These are phyloP conservation scores for Pachycephala philippinensis DNA, from an alignment of 2,113 vertebrate species.

Conservation along the genomic window DNA sequence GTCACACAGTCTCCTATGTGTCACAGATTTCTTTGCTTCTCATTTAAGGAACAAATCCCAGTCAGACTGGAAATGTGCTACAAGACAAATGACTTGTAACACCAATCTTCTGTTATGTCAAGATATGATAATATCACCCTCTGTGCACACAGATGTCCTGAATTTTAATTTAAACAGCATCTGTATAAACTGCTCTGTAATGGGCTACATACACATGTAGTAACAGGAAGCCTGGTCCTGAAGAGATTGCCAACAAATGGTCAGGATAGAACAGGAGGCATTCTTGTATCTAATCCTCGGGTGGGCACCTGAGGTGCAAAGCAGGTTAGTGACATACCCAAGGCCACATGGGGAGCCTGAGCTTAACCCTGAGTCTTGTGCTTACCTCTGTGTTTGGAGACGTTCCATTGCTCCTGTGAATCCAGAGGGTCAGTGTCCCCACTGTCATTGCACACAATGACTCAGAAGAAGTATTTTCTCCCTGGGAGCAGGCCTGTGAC, in stretches of 20 bases:
- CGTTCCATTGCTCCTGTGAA: conserved; percentile 61
- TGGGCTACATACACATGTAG: neutral
- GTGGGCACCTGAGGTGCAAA: neutral
- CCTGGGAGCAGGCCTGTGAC: conserved; percentile 67
- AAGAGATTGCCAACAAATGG: neutral
- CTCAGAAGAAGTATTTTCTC: conserved; percentile 71
- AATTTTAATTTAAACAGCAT: neutral
- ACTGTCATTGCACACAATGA: conserved; percentile 57
- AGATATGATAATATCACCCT: neutral
- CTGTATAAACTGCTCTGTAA: neutral
- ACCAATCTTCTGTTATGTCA: neutral
- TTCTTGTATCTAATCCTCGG: neutral
- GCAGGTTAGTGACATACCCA: neutral
- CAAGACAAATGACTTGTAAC: neutral
- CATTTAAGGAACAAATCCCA: neutral
- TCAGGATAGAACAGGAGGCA: neutral
- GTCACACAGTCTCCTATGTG: neutral
- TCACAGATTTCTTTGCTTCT: neutral
- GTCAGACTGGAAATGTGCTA: neutral
- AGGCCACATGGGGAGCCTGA: neutral
- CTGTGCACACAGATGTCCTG: neutral
- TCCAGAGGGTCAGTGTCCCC: conserved; percentile 65
- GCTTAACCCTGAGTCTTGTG: neutral
- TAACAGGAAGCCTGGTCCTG: neutral
- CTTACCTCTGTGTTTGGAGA: conserved; percentile 67